phyloP scores from a whole-genome alignment of 2,888 invertebrate genomes.

The Phlogophora meticulosa region DNA sequence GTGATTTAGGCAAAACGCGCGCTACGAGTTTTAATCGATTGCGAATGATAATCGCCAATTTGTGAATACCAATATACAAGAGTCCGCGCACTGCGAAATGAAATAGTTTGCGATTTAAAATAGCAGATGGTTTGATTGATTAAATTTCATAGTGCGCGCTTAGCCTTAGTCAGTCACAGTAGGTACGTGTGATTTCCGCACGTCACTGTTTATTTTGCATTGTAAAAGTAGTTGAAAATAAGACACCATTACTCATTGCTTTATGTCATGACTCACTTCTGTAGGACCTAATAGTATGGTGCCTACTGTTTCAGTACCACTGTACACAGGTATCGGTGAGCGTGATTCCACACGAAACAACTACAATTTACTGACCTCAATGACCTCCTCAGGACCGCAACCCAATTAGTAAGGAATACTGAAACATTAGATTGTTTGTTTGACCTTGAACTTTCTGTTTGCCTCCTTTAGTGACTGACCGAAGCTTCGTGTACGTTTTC shows the following conservation, averaged over 20 bases:
- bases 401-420: constrained; percentile 10
- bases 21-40: too few species aligned
- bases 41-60: too few species aligned
- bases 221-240: background rate
- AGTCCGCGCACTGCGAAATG: too few species aligned
- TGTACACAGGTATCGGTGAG: background rate
- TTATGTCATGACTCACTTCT: background rate
- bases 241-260: constrained; percentile 1
- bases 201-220: background rate
- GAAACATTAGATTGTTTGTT: constrained; percentile 1
- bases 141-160: too few species aligned
- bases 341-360: constrained; percentile 8
- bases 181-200: too few species aligned
- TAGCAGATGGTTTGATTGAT: too few species aligned
- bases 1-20: too few species aligned
- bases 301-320: background rate
- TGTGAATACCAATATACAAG: too few species aligned
- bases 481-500: too few species aligned
- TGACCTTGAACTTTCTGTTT: constrained; percentile 16
- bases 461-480: too few species aligned
- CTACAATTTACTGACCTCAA: constrained; percentile 17
- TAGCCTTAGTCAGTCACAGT: too few species aligned
- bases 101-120: too few species aligned
- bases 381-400: constrained; percentile 22
- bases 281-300: background rate